phyloP scores from a whole-genome alignment of 2,113 vertebrate genomes.

The Quiscalus mexicanus region DNA sequence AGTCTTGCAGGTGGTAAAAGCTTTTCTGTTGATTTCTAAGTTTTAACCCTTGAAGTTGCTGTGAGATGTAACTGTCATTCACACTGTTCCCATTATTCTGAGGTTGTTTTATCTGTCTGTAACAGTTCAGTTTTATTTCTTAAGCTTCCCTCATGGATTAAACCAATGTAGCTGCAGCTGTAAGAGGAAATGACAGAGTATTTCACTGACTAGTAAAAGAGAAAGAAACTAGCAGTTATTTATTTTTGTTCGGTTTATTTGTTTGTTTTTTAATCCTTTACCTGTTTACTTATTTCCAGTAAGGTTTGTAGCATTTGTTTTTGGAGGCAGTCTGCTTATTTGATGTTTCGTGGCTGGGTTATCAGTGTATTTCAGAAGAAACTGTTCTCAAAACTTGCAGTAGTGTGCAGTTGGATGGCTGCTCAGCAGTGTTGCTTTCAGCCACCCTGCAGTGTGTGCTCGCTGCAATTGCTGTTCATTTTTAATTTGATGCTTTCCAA shows the following conservation, averaged over 20 bases:
- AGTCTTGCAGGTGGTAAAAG: neutral
- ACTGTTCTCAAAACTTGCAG: neutral
- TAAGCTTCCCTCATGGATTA: neutral
- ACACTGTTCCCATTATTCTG: neutral
- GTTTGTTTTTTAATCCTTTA: neutral
- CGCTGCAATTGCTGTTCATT: neutral
- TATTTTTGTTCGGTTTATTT: neutral
- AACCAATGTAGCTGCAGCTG: neutral
- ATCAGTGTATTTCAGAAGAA: neutral
- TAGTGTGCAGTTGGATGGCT: neutral
- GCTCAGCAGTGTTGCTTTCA: neutral
- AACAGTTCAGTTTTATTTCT: neutral
- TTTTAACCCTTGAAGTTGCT: slow-evolving; percentile 1
- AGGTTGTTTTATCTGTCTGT: neutral
- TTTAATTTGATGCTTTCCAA: neutral
- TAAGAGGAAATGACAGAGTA: neutral
- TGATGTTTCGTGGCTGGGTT: neutral
- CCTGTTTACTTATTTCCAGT: neutral
- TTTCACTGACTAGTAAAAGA: neutral
- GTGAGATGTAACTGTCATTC: neutral
- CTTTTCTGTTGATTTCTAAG: neutral
- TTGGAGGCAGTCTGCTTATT: neutral
- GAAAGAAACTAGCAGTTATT: neutral
- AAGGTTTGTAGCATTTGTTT: neutral
- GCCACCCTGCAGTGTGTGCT: rapidly evolving